phyloP scores from a whole-genome alignment of 2,888 invertebrate genomes.

The Alviniconcha strummeri region DNA sequence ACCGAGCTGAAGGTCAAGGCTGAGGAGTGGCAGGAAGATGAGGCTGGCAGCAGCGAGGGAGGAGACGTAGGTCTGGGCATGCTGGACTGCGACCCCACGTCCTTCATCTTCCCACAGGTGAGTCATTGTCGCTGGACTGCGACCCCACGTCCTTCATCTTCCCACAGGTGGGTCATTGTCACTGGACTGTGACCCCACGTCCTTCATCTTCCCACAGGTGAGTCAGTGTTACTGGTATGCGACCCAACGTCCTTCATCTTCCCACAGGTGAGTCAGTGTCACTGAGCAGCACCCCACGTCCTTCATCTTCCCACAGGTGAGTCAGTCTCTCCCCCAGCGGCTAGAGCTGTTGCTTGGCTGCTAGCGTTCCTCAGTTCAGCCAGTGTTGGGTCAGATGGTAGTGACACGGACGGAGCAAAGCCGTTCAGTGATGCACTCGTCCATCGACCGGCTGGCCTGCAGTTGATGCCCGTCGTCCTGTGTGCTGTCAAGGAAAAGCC shows the following conservation, averaged over 20 bases:
- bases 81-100: slow-evolving; percentile 29
- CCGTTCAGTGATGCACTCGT: too few relatives aligned
- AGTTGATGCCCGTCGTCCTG: too few relatives aligned
- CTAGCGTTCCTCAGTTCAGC: too few relatives aligned
- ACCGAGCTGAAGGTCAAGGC: neutral
- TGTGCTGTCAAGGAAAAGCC: too few relatives aligned
- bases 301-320: slow-evolving; percentile 19
- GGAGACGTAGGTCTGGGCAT: slow-evolving; percentile 4
- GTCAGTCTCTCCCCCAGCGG: too few relatives aligned
- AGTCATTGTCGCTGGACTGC: slow-evolving; percentile 1
- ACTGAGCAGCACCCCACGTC: slow-evolving; percentile 23
- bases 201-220: slow-evolving; percentile 29
- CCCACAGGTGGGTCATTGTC: neutral
- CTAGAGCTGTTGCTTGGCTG: too few relatives aligned
- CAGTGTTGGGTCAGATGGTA: too few relatives aligned
- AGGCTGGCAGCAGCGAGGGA: neutral
- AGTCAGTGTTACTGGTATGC: neutral
- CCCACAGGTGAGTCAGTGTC: neutral
- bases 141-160: slow-evolving; percentile 31
- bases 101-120: slow-evolving; percentile 32
- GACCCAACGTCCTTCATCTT: slow-evolving; percentile 31
- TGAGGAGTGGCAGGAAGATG: neutral
- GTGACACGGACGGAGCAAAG: too few relatives aligned
- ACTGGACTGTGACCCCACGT: slow-evolving; percentile 27
- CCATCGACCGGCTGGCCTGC: too few relatives aligned